These are phyloP conservation scores for Camptogramma bilineatum DNA, from an alignment of 2,888 invertebrate species.

Conservation along the genomic window DNA sequence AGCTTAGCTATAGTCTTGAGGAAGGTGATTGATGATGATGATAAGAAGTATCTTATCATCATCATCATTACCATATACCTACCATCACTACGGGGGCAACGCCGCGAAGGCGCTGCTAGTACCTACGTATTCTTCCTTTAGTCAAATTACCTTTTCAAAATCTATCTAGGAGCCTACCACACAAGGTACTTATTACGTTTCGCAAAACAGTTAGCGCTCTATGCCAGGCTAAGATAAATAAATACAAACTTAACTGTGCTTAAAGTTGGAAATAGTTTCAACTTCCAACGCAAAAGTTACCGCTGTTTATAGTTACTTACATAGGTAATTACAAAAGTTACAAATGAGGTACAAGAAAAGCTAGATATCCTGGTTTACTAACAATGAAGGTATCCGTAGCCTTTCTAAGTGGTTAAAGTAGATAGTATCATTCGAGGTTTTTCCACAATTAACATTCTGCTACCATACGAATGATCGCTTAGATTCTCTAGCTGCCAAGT, in stretches of 20 bases:
- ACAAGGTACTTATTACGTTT: too few relatives aligned
- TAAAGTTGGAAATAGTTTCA: not conserved
- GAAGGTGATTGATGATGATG: too few relatives aligned
- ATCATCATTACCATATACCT: too few relatives aligned
- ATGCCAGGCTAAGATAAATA: not conserved
- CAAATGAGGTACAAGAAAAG: not conserved
- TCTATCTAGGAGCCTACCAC: too few relatives aligned
- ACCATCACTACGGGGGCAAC: too few relatives aligned
- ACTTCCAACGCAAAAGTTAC: not conserved
- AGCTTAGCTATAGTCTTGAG: too few relatives aligned
- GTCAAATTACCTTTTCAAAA: too few relatives aligned
- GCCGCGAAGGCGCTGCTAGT: too few relatives aligned
- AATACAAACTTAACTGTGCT: not conserved
- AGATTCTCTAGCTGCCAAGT: conserved; percentile 31
- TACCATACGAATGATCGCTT: conserved; percentile 28
- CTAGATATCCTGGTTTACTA: not conserved
- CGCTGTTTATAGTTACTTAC: not conserved
- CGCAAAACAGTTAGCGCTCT: not conserved
- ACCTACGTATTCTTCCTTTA: too few relatives aligned
- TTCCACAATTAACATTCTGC: conserved; percentile 39
- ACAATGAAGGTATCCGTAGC: not conserved
- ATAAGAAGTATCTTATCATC: too few relatives aligned
- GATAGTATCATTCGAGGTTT: conserved; percentile 30
- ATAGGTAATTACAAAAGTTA: not conserved
- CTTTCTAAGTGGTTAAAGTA: not conserved